phyloP scores from a whole-genome alignment of 2,888 invertebrate species.

The Phyllotreta cruciferae region DNA sequence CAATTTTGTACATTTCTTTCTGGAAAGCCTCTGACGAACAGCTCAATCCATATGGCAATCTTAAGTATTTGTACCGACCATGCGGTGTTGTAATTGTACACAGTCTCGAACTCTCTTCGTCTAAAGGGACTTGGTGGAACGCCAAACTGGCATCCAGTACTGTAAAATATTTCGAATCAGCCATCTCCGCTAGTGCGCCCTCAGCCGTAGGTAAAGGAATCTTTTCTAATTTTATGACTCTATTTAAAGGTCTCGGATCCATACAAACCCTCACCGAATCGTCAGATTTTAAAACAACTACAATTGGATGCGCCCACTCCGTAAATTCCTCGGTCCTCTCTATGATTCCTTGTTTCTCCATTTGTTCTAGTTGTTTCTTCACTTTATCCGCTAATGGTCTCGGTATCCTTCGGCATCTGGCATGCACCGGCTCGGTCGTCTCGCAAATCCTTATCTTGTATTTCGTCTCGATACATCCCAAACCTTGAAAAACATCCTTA shows the following conservation, averaged over 20 bases:
- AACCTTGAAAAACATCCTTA: constrained; percentile 1
- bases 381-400: too few relatives aligned
- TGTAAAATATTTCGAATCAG: constrained; percentile 16
- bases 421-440: not conserved
- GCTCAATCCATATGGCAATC: too few relatives aligned
- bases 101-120: not conserved
- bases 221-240: too few relatives aligned
- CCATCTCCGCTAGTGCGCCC: not conserved
- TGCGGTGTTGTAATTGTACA: too few relatives aligned
- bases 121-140: not conserved
- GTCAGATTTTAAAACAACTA: constrained; percentile 6
- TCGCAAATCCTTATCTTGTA: too few relatives aligned
- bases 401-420: not conserved
- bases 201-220: too few relatives aligned
- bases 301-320: constrained; percentile 17
- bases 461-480: not conserved
- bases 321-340: too few relatives aligned
- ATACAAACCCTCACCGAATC: constrained; percentile 22
- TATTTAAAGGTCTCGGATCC: constrained; percentile 24
- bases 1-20: too few relatives aligned
- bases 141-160: constrained; percentile 23
- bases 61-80: too few relatives aligned
- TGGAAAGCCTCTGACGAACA: too few relatives aligned
- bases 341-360: constrained; percentile 13
- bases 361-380: constrained; percentile 3